Evolutionary conservation across 2,113 vertebrate genomes (phyloP).

Genomic region (Psammodynastes pulverulentus): DNA sequence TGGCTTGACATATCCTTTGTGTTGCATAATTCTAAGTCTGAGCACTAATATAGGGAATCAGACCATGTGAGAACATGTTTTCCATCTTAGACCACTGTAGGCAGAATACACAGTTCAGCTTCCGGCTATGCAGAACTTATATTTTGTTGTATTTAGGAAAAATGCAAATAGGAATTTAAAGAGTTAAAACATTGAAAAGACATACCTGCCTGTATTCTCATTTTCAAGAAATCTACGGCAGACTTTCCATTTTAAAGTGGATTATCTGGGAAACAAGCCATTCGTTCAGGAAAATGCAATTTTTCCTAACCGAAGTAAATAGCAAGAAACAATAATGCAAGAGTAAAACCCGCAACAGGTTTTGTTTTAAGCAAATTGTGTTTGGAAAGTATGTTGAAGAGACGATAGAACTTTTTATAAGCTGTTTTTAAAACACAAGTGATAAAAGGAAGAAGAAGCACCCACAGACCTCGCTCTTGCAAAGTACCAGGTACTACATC

Average conservation of each 20-base stretch:
- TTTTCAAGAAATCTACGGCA: not conserved
- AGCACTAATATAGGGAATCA: not conserved
- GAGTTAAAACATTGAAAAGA: not conserved
- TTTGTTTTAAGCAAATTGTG: not conserved
- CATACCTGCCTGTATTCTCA: not conserved
- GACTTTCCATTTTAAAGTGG: not conserved
- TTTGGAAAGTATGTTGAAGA: not conserved
- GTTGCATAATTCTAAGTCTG: not conserved
- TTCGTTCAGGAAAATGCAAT: not conserved
- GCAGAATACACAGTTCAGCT: not conserved
- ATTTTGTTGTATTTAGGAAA: not conserved
- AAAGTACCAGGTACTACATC: slow-evolving; percentile 6
- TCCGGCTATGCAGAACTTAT: not conserved
- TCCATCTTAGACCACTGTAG: not conserved
- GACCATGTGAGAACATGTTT: not conserved
- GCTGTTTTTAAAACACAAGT: slow-evolving; percentile 11
- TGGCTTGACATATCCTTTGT: not conserved
- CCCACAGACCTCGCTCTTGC: slow-evolving; percentile 17
- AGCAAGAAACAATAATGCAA: not conserved
- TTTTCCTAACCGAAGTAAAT: not conserved
- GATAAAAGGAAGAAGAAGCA: not conserved
- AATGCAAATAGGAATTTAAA: not conserved
- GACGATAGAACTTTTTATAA: slow-evolving; percentile 33
- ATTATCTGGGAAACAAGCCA: not conserved
- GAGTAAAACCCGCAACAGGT: not conserved